These are phyloP conservation scores for Xanthia icteritia DNA, from an alignment of 2,888 invertebrate species.

Conservation along the genomic window DNA sequence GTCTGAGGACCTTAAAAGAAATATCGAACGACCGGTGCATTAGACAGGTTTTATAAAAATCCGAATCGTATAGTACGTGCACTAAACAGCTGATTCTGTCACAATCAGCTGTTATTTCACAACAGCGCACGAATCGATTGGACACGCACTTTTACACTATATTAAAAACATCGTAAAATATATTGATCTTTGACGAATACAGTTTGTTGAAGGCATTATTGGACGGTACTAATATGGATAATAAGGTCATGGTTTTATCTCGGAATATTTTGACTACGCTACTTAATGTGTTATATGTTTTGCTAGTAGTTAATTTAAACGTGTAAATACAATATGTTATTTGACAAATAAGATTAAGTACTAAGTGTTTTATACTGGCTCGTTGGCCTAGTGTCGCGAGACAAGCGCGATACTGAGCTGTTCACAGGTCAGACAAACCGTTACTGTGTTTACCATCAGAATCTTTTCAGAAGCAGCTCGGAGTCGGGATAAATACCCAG, in stretches of 20 bases:
- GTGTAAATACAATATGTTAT: background rate
- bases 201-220: conserved; percentile 12
- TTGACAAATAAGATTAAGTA: background rate
- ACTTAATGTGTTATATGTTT: conserved; percentile 11
- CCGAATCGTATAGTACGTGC: conserved; percentile 9
- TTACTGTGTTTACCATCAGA: background rate
- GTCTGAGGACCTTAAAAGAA: too few species aligned
- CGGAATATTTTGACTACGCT: background rate
- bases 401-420: too few species aligned
- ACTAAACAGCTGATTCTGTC: conserved; percentile 26
- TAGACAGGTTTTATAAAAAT: background rate
- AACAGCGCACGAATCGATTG: conserved; percentile 30
- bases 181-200: conserved; percentile 32
- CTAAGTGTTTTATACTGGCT: background rate
- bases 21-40: background rate
- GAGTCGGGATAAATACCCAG: too few species aligned
- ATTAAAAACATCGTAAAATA: conserved; percentile 42
- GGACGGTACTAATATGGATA: conserved; percentile 9
- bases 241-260: conserved; percentile 33
- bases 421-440: too few species aligned
- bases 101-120: conserved; percentile 48
- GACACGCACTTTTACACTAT: conserved; percentile 21
- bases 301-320: background rate
- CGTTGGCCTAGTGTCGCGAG: background rate
- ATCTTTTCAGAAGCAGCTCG: background rate